A percentile compares a stretch with the other conserved stretches of the same genome.
Conservation (phyloP, 2,797 vertebrate species). For the Diglossa cyanea region DNA sequence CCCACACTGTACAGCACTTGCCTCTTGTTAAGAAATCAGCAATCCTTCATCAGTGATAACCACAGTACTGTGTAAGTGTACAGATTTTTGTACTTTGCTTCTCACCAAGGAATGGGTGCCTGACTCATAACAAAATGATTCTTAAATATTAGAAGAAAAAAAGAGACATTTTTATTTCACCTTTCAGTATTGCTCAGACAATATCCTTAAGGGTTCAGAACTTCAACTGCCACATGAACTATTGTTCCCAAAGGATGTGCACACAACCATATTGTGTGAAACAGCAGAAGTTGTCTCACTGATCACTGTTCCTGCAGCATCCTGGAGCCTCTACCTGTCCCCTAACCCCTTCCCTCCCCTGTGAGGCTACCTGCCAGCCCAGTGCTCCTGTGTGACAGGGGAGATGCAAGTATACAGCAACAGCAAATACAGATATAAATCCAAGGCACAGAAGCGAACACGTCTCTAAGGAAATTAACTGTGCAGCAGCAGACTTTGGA, state of each 20-base stretch:
- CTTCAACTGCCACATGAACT: background rate
- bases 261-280: background rate
- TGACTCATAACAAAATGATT: background rate
- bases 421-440: background rate
- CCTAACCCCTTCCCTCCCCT: background rate
- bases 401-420: background rate
- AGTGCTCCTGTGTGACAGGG: background rate
- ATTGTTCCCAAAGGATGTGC: background rate
- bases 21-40: background rate
- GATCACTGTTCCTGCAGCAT: background rate
- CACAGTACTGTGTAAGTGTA: background rate
- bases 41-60: background rate
- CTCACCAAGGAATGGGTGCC: background rate
- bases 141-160: background rate
- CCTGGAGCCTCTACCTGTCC: background rate
- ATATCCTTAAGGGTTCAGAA: background rate
- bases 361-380: background rate
- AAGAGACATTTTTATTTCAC: background rate
- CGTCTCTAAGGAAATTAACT: background rate
- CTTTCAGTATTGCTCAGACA: background rate
- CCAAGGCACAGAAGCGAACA: background rate
- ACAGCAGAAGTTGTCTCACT: background rate
- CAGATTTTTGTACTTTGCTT: background rate
- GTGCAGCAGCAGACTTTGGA: slow-evolving; percentile 32
- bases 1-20: background rate